These are phyloP conservation scores for Amblyjoppa proteus DNA, from an alignment of 2,888 invertebrate genomes.

Conservation along the genomic window DNA sequence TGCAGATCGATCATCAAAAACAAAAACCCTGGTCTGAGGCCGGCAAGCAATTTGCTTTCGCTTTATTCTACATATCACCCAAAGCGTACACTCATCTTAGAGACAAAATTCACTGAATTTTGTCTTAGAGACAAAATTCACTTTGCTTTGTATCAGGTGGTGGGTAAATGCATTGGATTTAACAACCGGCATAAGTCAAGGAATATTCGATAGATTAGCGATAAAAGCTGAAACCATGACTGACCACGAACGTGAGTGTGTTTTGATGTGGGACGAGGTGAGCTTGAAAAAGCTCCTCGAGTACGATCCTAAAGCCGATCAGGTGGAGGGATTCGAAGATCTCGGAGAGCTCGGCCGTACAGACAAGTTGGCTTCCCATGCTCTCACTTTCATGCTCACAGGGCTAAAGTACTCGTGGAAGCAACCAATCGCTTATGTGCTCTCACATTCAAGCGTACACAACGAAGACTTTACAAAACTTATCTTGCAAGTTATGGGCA, in stretches of 20 bases:
- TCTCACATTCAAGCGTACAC: conserved; percentile 55
- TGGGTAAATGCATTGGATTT: conserved; percentile 74
- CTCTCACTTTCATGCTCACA: conserved; percentile 72
- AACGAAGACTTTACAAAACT: conserved; percentile 33
- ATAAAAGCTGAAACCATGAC: conserved; percentile 73
- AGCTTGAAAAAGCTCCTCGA: conserved; percentile 66
- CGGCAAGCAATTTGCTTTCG: conserved; percentile 73
- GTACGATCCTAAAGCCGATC: conserved; percentile 68
- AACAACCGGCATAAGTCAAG: conserved; percentile 68
- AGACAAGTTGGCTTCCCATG: conserved; percentile 66
- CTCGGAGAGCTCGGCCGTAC: conserved; percentile 68
- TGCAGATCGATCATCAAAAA: conserved; percentile 65
- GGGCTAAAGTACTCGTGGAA: conserved; percentile 72
- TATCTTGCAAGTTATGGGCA: conserved; percentile 59
- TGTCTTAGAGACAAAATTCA: conserved; percentile 68
- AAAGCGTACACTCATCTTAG: conserved; percentile 71
- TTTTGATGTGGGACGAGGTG: conserved; percentile 61
- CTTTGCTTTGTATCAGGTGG: conserved; percentile 71
- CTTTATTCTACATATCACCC: conserved; percentile 32
- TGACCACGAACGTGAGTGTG: conserved; percentile 69
- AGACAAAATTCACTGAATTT: conserved; percentile 67
- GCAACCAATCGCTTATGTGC: conserved; percentile 69
- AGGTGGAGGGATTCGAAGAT: conserved; percentile 72
- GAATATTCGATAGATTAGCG: conserved; percentile 69
- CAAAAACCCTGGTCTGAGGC: conserved; percentile 68